A percentile compares a stretch with the other conserved stretches of the same genome.
phyloP scores from a whole-genome alignment of 2,113 vertebrate genomes.

The Piprites chloris region DNA sequence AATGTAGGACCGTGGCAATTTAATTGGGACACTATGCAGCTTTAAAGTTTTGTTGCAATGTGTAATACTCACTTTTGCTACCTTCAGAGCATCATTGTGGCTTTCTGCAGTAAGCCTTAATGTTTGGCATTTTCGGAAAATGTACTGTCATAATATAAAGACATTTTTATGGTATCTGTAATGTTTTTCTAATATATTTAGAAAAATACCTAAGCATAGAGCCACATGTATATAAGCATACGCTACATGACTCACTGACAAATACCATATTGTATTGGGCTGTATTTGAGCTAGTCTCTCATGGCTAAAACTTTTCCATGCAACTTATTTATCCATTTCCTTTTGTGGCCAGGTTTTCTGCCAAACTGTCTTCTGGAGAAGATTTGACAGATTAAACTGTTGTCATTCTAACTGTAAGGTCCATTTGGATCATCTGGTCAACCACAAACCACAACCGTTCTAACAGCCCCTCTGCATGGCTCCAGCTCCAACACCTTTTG shows the following conservation, averaged over 20 bases:
- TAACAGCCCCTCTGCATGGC: neutral
- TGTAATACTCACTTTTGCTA: neutral
- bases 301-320: neutral
- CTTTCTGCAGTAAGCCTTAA: neutral
- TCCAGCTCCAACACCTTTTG: neutral
- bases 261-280: neutral
- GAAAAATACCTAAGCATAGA: neutral
- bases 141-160: neutral
- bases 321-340: neutral
- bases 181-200: neutral
- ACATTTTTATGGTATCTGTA: neutral
- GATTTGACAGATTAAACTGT: neutral
- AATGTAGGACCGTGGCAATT: neutral
- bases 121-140: neutral
- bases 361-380: neutral
- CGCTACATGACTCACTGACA: neutral
- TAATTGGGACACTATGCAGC: neutral
- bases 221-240: neutral
- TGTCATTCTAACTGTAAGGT: neutral
- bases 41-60: neutral
- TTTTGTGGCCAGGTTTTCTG: neutral
- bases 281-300: neutral
- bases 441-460: neutral
- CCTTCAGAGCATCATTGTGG: neutral
- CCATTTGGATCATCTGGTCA: neutral